phyloP scores from a whole-genome alignment of 2,113 vertebrate species.

The Archilochus colubris region DNA sequence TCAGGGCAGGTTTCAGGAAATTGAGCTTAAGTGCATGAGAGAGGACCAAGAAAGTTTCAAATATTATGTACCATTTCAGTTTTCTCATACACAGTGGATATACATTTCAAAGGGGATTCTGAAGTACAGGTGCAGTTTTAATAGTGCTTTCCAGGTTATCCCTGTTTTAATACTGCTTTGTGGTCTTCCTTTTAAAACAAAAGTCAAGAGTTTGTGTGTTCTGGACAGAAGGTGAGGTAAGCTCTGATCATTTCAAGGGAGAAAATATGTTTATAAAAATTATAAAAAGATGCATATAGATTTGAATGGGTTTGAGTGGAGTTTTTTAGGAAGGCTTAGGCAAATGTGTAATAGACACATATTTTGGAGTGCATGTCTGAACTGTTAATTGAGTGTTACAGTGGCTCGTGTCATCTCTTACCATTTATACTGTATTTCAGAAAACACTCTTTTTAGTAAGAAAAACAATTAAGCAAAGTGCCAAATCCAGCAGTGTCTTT shows the following conservation, averaged over 20 bases:
- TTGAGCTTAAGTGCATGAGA: not conserved
- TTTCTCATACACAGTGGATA: not conserved
- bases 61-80: not conserved
- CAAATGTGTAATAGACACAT: slow-evolving; percentile 5
- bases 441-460: slow-evolving; percentile 2
- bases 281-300: slow-evolving; percentile 19
- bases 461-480: slow-evolving; percentile 63
- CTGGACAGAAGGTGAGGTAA: not conserved
- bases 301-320: slow-evolving; percentile 39
- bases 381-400: not conserved
- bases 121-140: slow-evolving; percentile 10
- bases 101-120: slow-evolving; percentile 28
- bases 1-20: not conserved
- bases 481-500: slow-evolving; percentile 70
- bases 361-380: slow-evolving; percentile 35
- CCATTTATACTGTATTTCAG: slow-evolving; percentile 37
- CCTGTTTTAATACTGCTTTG: slow-evolving; percentile 25
- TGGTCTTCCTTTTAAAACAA: slow-evolving; percentile 16
- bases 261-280: slow-evolving; percentile 21
- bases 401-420: slow-evolving; percentile 4
- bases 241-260: slow-evolving; percentile 15
- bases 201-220: not conserved
- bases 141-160: not conserved
- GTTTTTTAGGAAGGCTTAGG: slow-evolving; percentile 28
- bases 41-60: slow-evolving; percentile 35